Conservation (phyloP, 2,113 vertebrate genomes). For the Catharus fuscescens region DNA sequence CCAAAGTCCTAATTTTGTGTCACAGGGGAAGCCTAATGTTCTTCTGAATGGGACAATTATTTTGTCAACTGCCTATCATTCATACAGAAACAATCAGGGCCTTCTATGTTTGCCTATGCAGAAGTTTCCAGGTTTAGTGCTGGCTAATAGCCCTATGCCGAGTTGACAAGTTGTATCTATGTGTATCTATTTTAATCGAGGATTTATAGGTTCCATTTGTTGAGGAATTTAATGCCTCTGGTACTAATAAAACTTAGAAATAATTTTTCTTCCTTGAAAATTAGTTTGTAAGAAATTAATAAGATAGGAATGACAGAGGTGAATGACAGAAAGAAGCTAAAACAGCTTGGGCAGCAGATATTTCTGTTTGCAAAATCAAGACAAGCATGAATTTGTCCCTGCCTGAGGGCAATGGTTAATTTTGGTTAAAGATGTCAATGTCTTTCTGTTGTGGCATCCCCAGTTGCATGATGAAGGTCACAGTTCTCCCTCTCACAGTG, state of each 20-base stretch:
- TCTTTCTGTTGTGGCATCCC: neutral
- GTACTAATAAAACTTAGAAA: neutral
- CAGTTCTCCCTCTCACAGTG: neutral
- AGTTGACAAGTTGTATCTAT: neutral
- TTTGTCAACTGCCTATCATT: neutral
- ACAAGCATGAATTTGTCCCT: neutral
- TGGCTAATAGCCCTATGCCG: neutral
- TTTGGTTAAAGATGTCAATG: neutral
- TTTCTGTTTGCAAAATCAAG: neutral
- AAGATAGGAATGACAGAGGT: neutral
- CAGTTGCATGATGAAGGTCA: accelerated
- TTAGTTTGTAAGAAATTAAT: neutral
- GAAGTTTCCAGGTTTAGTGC: neutral
- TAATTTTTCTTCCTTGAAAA: neutral
- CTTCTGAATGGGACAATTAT: neutral
- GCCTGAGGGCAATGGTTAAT: neutral
- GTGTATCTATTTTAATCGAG: neutral
- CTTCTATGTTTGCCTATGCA: neutral
- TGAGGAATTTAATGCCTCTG: neutral
- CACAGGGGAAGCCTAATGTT: neutral
- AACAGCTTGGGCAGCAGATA: neutral
- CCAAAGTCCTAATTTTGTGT: neutral
- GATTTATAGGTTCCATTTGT: neutral
- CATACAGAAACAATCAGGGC: neutral
- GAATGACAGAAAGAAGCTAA: neutral